A percentile compares a stretch with the other conserved stretches of the same genome.
These are phyloP conservation scores for Orthosia cruda DNA, from an alignment of 2,888 invertebrate species.

Conservation along the genomic window DNA sequence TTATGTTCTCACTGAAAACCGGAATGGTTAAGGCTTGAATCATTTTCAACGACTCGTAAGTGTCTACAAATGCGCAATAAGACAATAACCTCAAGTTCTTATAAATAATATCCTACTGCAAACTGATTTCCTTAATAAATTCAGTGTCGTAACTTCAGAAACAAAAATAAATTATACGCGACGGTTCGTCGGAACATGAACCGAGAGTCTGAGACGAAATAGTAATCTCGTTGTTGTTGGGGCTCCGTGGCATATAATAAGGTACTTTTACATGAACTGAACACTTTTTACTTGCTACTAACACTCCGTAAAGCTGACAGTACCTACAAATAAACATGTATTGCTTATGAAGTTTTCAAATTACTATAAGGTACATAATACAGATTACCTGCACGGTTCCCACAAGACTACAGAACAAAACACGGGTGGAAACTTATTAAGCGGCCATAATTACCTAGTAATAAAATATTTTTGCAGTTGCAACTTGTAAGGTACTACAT, in stretches of 20 bases:
- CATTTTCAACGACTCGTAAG: background rate
- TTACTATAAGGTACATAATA: conserved; percentile 4
- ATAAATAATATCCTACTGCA: conserved; percentile 21
- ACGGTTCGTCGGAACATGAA: conserved; percentile 38
- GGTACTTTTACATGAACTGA: background rate
- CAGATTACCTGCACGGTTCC: conserved; percentile 14
- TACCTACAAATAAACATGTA: background rate
- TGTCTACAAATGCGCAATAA: conserved; percentile 2
- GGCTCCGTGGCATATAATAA: conserved; percentile 40
- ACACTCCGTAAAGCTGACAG: background rate
- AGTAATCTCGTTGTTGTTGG: conserved; percentile 61
- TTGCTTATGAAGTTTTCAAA: conserved; percentile 11
- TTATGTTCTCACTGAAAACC: background rate
- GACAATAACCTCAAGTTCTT: conserved; percentile 5
- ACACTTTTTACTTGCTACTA: background rate
- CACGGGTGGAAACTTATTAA: background rate
- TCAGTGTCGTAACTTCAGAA: conserved; percentile 44
- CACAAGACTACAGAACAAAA: conserved; percentile 1
- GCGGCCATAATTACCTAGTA: background rate
- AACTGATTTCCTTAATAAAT: conserved; percentile 44
- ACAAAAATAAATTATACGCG: conserved; percentile 59
- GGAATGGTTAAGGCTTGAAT: background rate
- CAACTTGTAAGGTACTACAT: too few species aligned
- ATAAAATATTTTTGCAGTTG: too few species aligned
- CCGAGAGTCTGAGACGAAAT: conserved; percentile 45